Conservation (phyloP, 2,113 vertebrate genomes). For the Muscicapa adusta region DNA sequence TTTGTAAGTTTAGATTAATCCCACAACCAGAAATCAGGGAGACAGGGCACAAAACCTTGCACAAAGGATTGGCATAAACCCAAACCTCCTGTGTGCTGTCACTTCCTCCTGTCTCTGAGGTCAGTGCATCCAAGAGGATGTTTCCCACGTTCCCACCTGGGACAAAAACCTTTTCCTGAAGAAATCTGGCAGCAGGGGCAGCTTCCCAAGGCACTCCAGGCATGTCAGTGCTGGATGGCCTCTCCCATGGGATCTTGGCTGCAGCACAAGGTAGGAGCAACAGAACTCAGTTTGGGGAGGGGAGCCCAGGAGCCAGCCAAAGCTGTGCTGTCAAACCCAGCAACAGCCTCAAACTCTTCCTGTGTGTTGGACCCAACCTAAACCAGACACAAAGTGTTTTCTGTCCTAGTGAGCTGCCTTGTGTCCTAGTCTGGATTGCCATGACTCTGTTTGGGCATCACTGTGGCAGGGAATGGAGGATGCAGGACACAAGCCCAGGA, state of each 20-base stretch:
- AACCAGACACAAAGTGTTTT: not conserved
- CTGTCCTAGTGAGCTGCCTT: not conserved
- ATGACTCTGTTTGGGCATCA: not conserved
- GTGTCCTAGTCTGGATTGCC: not conserved
- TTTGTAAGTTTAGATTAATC: not conserved
- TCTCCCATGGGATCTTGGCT: fast-evolving
- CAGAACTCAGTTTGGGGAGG: fast-evolving
- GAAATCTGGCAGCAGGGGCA: not conserved
- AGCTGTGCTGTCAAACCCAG: fast-evolving
- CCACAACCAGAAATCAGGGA: not conserved
- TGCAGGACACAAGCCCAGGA: not conserved
- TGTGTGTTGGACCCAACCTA: not conserved
- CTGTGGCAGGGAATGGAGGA: fast-evolving
- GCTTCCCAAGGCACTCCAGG: not conserved
- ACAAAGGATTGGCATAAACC: not conserved
- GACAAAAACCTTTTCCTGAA: not conserved
- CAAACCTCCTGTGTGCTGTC: fast-evolving
- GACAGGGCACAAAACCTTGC: fast-evolving
- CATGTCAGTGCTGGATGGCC: not conserved
- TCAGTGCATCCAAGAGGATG: fast-evolving
- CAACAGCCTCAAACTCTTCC: not conserved
- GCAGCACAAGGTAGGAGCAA: not conserved
- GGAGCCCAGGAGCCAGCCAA: not conserved
- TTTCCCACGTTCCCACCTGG: not conserved
- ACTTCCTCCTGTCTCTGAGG: not conserved